Base-by-base conservation (phyloP, 2,113 vertebrate genomes). In the Tetrax tetrax region DNA sequence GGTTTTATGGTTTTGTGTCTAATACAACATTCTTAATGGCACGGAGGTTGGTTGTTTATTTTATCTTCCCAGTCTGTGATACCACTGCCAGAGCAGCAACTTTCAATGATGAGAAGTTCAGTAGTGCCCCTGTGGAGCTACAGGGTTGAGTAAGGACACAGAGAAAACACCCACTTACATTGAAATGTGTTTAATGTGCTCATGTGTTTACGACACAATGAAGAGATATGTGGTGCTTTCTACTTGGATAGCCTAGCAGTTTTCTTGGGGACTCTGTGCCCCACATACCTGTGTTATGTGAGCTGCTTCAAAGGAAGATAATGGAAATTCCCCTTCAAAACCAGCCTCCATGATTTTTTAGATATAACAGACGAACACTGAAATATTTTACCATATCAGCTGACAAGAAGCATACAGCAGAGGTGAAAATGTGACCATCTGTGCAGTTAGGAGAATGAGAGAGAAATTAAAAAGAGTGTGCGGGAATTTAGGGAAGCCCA, bases 201-300 rank as follows among this genome's bases (percentile, higher is more conserved):
- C 43, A 7, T 5, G 19, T 28, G 33, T 18, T 78, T 43, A 21
- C 2, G 4, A 28, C 6, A 19, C 37, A 53, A 6, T 14, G 27
- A 78, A 68, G 50, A 65, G 13, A 37, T 4, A 7, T 6, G n/a
- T 48, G 75, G 15, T 70, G 29, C 12, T 88, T 82, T 85, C 86
- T 57, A 3, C 0, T 0, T 7, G 27, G 41, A 17, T 22, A 76
- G 21, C 43, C 18, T 60, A 43, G 19, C n/a, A 51, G 35, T 51
- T 81, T 87, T 78, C 54, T 3, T 56, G 27, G 33, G 22, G 9
- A 56, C 16, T 12, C 43, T 65, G 45, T 38, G 10, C 12, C n/a
- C 12, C 27, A 5, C 0, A 0, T 11, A 37, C 29, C 41, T 56
- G 45, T 22, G 43, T 12, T 69, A 37, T 0, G 7, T 8, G 38